Evolutionary conservation across 1,140 invertebrate species (phyloP).

Genomic region (Dysdera silvatica): DNA sequence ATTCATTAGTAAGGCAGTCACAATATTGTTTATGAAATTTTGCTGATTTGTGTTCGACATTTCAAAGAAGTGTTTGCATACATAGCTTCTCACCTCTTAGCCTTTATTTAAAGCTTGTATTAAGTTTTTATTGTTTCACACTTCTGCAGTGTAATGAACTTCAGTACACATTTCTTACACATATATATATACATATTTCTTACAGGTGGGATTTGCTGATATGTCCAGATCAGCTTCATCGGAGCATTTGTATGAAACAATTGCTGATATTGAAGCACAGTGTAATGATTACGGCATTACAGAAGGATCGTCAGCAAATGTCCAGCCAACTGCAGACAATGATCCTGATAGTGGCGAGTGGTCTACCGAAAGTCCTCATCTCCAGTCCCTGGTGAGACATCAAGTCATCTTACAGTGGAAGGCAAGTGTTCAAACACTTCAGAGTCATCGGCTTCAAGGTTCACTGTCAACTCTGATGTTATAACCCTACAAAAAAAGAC

Average conservation of each 20-base stretch:
- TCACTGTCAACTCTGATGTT: conserved; percentile 1
- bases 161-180: too few species aligned
- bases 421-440: neutral
- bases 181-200: too few species aligned
- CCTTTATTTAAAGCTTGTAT: too few species aligned
- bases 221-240: conserved; percentile 1
- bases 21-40: too few species aligned
- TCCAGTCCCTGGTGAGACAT: conserved; percentile 5
- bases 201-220: too few species aligned
- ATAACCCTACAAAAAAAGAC: conserved; percentile 12
- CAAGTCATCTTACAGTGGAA: too few species aligned
- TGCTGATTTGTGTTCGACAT: too few species aligned
- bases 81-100: too few species aligned
- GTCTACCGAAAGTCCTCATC: conserved; percentile 21
- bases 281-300: neutral
- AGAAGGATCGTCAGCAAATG: conserved; percentile 1
- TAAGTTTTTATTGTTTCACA: too few species aligned
- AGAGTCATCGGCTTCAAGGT: neutral
- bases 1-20: too few species aligned
- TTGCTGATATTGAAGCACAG: conserved; percentile 8
- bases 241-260: conserved; percentile 23
- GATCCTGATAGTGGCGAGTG: conserved; percentile 24
- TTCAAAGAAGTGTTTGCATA: too few species aligned
- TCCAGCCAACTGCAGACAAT: conserved; percentile 11
- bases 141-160: too few species aligned